Base-by-base conservation (phyloP, 2,797 vertebrate species). In the Halcyon leucocephala region DNA sequence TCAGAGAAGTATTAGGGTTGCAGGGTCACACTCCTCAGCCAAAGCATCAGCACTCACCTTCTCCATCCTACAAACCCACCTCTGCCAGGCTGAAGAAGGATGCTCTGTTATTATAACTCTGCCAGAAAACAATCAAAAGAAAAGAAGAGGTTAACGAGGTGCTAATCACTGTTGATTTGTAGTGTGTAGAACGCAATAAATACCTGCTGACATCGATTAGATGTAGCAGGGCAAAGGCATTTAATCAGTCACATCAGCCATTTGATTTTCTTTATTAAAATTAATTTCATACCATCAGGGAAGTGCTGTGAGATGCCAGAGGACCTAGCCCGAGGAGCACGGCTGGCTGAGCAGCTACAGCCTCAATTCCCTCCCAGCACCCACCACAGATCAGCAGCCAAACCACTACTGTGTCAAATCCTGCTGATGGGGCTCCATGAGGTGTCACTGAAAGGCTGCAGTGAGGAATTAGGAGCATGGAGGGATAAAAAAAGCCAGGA, bases 101-200 rank as follows among this genome's bases (percentile, higher is more conserved):
- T 16, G 55, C 28, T 65, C 72, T 19, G 18, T 26, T 51, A 41
- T 14, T 87, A 33, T 37, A 65, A 14, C 51, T 5, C 51, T 13
- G 26, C 29, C 57, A 72, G 90, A 74, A 24, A 48, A 90, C 76
- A 92, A 90, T 93, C 44, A 48, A 70, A 94, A 82, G n/a, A 42
- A 62, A 44, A 60, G 81, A 55, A 67, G 79, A 94, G 89, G 72
- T 96, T 93, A 96, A 96, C 76, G 90, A 96, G 91, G 69, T 89
- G 74, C 84, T 95, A 96, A 96, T 96, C 77, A 42, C 72, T 93
- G 81, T 94, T 76, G 83, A 93, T 97, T 92, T 80, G 76, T 52
- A 55, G 37, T 25, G 74, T 64, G 66, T 54, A 84, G 73, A 94
- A 95, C 42, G 60, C 79, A 82, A 91, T 90, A 89, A 94, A 94